Evolutionary conservation across 2,888 invertebrate genomes (phyloP).

Genomic region (Liodrosophila aerea): DNA sequence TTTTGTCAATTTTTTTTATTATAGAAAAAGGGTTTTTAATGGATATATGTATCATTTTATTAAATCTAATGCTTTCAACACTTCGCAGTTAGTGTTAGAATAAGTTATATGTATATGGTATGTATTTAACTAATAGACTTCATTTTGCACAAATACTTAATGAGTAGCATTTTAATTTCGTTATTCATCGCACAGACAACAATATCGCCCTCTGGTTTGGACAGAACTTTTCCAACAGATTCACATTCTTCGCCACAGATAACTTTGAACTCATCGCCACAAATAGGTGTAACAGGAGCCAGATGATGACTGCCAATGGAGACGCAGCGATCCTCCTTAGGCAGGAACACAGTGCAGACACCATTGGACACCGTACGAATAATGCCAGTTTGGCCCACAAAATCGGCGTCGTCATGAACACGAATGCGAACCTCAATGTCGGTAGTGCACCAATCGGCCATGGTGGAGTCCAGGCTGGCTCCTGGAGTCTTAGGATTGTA

Average conservation of each 20-base stretch:
- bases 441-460: conserved; percentile 94
- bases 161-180: conserved; percentile 79
- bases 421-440: conserved; percentile 94
- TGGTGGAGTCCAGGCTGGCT: conserved; percentile 86
- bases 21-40: no score
- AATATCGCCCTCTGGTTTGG: conserved; percentile 95
- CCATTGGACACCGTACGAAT: conserved; percentile 93
- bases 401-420: conserved; percentile 89
- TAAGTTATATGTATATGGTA: no score
- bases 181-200: conserved; percentile 90
- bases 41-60: no score
- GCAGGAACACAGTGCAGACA: conserved; percentile 93
- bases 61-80: no score
- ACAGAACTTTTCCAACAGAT: conserved; percentile 92
- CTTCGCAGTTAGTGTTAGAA: no score
- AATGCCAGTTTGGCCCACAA: conserved; percentile 93
- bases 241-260: conserved; percentile 96
- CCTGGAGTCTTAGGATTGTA: conserved; percentile 93
- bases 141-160: conserved; percentile 81
- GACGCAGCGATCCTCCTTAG: conserved; percentile 93
- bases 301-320: conserved; percentile 93
- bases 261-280: conserved; percentile 94
- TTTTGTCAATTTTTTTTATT: no score
- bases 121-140: conserved; percentile 78
- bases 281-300: conserved; percentile 93